These are phyloP conservation scores for Troilus luridus DNA, from an alignment of 2,888 invertebrate genomes.

Conservation along the genomic window DNA sequence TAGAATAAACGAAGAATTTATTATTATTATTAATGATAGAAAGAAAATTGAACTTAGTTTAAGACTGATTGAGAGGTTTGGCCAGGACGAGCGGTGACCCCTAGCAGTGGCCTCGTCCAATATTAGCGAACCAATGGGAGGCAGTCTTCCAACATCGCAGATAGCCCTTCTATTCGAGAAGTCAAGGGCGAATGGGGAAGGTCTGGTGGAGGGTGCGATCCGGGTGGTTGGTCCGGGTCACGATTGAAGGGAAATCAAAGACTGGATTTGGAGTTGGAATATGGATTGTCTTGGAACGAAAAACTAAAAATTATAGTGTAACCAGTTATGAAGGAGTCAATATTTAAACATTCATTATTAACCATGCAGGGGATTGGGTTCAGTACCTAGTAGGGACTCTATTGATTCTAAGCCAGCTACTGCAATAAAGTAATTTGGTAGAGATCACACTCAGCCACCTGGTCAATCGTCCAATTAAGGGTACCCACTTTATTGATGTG, in stretches of 20 bases:
- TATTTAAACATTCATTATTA: background rate
- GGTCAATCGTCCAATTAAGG: too few relatives aligned
- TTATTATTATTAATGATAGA: background rate
- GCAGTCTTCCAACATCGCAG: constrained; percentile 51
- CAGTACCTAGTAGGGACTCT: too few relatives aligned
- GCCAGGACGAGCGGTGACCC: constrained; percentile 9
- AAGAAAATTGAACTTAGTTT: background rate
- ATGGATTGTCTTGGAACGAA: background rate
- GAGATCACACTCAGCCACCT: too few relatives aligned
- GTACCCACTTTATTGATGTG: too few relatives aligned
- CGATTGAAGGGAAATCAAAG: background rate
- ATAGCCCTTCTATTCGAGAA: constrained; percentile 40
- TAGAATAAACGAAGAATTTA: too few relatives aligned
- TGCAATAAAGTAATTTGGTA: too few relatives aligned
- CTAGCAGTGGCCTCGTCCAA: constrained; percentile 43
- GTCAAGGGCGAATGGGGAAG: constrained; percentile 16
- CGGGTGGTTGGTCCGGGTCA: background rate
- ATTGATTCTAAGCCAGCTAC: too few relatives aligned
- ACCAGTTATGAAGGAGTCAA: background rate
- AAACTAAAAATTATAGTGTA: background rate
- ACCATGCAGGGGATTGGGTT: too few relatives aligned
- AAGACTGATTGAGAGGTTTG: background rate
- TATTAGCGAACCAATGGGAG: constrained; percentile 54
- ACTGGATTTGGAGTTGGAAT: background rate
- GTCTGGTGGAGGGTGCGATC: background rate